These are phyloP conservation scores for Rhabdornis inornatus DNA, from an alignment of 2,113 vertebrate species.

Conservation along the genomic window DNA sequence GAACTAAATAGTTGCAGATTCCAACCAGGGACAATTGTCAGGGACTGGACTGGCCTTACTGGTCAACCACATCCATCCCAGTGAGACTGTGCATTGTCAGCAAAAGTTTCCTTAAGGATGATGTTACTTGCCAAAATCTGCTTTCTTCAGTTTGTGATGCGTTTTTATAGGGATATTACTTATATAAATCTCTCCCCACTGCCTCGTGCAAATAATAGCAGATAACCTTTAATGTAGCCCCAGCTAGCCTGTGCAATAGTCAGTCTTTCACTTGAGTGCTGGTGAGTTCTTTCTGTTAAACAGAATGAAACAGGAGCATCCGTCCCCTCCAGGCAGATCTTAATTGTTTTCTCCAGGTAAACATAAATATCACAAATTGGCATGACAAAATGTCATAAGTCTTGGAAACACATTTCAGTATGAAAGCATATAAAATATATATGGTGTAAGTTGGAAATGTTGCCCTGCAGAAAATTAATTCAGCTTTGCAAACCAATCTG, in stretches of 20 bases:
- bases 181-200: not conserved
- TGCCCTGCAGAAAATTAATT: not conserved
- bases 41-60: not conserved
- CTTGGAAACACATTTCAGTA: not conserved
- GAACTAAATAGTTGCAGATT: conserved; percentile 35
- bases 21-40: conserved; percentile 20
- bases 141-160: conserved; percentile 22
- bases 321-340: not conserved
- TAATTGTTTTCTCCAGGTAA: not conserved
- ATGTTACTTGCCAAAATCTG: conserved; percentile 15
- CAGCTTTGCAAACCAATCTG: not conserved
- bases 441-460: not conserved
- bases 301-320: not conserved
- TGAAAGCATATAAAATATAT: not conserved
- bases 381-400: not conserved
- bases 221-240: not conserved
- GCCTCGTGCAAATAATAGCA: not conserved
- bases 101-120: conserved; percentile 29
- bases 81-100: conserved; percentile 11
- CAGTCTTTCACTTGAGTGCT: not conserved
- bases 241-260: not conserved
- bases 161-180: not conserved
- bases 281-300: not conserved
- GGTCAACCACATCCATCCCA: conserved; percentile 51
- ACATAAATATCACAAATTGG: not conserved